Evolutionary conservation across 2,797 vertebrate species (phyloP).

Genomic region (Natrix natrix): DNA sequence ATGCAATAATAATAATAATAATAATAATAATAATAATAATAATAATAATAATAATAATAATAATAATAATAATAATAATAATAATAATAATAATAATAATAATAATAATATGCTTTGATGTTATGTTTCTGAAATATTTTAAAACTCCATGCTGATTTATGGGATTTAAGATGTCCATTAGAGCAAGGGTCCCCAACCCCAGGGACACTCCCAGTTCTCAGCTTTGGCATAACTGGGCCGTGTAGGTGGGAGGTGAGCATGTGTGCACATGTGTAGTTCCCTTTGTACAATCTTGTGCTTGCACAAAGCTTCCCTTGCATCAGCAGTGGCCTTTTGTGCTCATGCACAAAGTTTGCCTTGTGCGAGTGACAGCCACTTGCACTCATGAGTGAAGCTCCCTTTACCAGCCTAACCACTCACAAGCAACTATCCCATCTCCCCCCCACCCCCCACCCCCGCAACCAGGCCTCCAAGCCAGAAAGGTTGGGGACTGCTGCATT

Average conservation of each 20-base stretch:
- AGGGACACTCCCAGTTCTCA: not conserved
- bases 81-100: too few species aligned
- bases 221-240: not conserved
- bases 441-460: too few species aligned
- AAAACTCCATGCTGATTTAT: not conserved
- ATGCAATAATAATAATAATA: too few species aligned
- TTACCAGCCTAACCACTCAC: not conserved
- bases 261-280: not conserved
- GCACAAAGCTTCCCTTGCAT: not conserved
- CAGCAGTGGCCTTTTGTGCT: not conserved
- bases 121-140: not conserved
- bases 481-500: not conserved
- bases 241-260: not conserved
- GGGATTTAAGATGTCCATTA: not conserved
- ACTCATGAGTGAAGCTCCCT: not conserved
- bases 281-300: not conserved
- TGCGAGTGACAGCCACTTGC: fast-evolving
- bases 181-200: not conserved
- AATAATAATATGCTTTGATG: not conserved
- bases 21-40: too few species aligned
- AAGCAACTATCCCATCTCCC: not conserved
- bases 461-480: not conserved
- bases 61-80: not conserved
- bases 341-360: not conserved
- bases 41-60: not conserved